A percentile compares a stretch with the other conserved stretches of the same genome.
These are phyloP conservation scores for Leucoptera coffeella DNA, from an alignment of 2,888 invertebrate genomes.

Conservation along the genomic window DNA sequence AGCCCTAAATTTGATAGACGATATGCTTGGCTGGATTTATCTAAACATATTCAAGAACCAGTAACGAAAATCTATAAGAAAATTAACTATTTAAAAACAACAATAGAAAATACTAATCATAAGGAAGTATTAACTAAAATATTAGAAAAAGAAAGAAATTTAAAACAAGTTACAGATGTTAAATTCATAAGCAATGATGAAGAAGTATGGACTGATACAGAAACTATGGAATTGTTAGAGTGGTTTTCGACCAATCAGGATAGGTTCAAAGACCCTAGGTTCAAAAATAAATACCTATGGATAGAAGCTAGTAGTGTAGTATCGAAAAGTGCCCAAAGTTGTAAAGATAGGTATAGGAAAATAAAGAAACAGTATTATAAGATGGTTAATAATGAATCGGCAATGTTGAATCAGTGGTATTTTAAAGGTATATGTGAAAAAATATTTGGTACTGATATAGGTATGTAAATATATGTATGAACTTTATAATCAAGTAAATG, in stretches of 20 bases:
- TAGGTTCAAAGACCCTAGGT: slow-evolving; percentile 39
- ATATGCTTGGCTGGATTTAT: slow-evolving; percentile 29
- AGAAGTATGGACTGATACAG: slow-evolving; percentile 23
- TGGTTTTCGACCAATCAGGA: slow-evolving; percentile 39
- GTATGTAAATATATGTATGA: no score
- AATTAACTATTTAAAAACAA: slow-evolving; percentile 25
- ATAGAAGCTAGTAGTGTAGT: no score
- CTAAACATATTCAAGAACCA: slow-evolving; percentile 18
- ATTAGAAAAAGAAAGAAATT: slow-evolving; percentile 15
- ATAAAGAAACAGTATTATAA: slow-evolving; percentile 28
- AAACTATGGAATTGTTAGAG: slow-evolving; percentile 21
- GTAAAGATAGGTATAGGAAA: no score
- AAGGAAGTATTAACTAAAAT: slow-evolving; percentile 18
- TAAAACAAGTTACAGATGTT: slow-evolving; percentile 10
- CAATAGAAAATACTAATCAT: slow-evolving; percentile 12
- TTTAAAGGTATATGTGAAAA: slow-evolving; percentile 33
- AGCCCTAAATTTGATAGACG: slow-evolving; percentile 32
- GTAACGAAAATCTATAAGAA: slow-evolving; percentile 26
- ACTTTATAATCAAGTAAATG: no score
- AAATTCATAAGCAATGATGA: slow-evolving; percentile 11
- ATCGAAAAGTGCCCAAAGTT: no score
- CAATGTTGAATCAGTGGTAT: slow-evolving; percentile 20
- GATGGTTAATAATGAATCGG: slow-evolving; percentile 23
- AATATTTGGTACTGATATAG: slow-evolving; percentile 40
- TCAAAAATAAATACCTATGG: slow-evolving; percentile 30